Percentiles rank a stretch among this genome's conserved stretches.
Evolutionary conservation across 2,888 invertebrate genomes (phyloP).

Genomic region (Deilephila porcellus): DNA sequence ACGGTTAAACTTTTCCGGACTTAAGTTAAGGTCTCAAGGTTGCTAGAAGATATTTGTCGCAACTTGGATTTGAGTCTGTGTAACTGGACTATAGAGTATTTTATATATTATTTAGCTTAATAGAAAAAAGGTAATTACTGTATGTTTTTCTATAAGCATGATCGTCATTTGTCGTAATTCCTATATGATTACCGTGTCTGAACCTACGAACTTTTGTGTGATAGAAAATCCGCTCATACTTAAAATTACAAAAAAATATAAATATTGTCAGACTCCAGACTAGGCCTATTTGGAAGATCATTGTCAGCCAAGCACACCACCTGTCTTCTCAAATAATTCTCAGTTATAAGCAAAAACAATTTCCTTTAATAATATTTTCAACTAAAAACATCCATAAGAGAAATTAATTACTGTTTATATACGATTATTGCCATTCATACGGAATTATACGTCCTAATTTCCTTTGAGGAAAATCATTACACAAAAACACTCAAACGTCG

Average conservation of each 20-base stretch:
- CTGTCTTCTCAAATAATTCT: too few species aligned
- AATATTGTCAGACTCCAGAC: too few species aligned
- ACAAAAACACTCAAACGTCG: slow-evolving; percentile 22
- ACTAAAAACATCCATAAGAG: not conserved
- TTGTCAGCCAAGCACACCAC: too few species aligned
- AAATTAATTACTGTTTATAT: not conserved
- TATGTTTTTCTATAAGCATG: too few species aligned
- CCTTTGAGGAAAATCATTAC: slow-evolving; percentile 26
- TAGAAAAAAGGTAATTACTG: not conserved
- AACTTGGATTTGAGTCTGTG: slow-evolving; percentile 28
- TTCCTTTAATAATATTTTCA: not conserved
- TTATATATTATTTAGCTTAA: too few species aligned
- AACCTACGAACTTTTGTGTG: too few species aligned
- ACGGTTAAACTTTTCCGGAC: slow-evolving; percentile 63
- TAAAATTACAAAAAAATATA: too few species aligned
- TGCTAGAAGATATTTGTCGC: slow-evolving; percentile 53
- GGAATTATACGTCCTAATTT: slow-evolving; percentile 16
- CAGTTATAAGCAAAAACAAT: too few species aligned
- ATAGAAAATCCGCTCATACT: too few species aligned
- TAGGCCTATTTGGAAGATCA: too few species aligned
- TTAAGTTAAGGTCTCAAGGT: slow-evolving; percentile 34
- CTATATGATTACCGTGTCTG: too few species aligned
- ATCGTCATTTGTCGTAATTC: too few species aligned
- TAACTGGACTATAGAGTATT: not conserved
- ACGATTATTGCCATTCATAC: not conserved